Conservation (phyloP, 2,797 vertebrate genomes). For the Coilia nasus region DNA sequence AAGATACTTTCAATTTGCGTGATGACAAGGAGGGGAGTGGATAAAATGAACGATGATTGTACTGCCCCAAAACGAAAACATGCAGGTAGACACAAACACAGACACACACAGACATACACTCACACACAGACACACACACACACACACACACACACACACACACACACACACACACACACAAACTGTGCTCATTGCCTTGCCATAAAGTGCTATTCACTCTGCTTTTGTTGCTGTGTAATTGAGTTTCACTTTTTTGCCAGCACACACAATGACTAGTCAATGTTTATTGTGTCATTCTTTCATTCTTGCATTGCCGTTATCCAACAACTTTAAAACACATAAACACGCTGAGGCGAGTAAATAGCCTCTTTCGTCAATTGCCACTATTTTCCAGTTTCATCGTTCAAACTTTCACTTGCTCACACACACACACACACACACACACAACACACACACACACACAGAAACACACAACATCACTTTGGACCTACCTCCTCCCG, state of each 20-base stretch:
- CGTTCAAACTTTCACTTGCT: not conserved
- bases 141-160: not conserved
- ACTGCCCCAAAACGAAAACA: no score
- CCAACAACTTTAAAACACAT: not conserved
- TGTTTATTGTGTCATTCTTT: not conserved
- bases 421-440: slow-evolving; percentile 4
- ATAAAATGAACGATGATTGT: not conserved
- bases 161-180: not conserved
- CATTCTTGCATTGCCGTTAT: not conserved
- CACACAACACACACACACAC: not conserved
- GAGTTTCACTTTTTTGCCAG: not conserved
- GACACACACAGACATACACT: not conserved
- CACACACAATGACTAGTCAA: not conserved
- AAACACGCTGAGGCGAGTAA: not conserved
- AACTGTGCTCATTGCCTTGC: not conserved
- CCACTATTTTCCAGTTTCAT: no score
- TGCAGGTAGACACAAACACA: no score
- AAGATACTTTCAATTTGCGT: not conserved
- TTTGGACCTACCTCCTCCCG: slow-evolving; percentile 73
- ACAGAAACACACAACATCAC: slow-evolving; percentile 33
- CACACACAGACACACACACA: not conserved
- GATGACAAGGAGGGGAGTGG: not conserved
- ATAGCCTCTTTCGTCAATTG: not conserved
- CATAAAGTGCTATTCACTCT: not conserved
- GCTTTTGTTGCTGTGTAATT: not conserved